These are phyloP conservation scores for Dicentrarchus labrax DNA, from an alignment of 2,113 vertebrate genomes.

Conservation along the genomic window DNA sequence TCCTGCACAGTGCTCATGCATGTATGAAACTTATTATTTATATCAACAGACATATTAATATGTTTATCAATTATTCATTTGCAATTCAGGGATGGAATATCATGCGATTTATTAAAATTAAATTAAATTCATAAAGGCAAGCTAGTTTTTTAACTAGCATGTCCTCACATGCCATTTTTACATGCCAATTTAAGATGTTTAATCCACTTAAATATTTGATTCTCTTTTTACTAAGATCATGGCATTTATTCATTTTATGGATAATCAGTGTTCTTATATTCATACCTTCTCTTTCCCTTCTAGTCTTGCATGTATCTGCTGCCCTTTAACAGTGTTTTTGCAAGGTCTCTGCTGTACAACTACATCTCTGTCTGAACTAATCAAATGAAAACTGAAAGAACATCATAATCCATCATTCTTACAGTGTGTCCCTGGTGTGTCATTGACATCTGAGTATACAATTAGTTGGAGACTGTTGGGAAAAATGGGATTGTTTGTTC, in stretches of 20 bases:
- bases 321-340: not conserved
- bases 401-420: not conserved
- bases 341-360: not conserved
- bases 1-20: not conserved
- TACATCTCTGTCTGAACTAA: not conserved
- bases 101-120: not conserved
- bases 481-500: not conserved
- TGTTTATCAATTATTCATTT: not conserved
- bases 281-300: not conserved
- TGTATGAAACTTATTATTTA: not conserved
- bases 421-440: not conserved
- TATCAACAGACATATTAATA: not conserved
- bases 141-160: not conserved
- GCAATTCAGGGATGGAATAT: not conserved
- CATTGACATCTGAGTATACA: not conserved
- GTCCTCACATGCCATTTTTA: too few species aligned
- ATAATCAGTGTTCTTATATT: not conserved
- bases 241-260: not conserved
- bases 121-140: not conserved
- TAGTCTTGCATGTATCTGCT: not conserved
- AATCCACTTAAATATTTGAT: not conserved
- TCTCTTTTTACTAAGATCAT: not conserved
- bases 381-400: not conserved
- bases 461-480: too few species aligned
- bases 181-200: too few species aligned